phyloP scores from a whole-genome alignment of 2,888 invertebrate genomes.

The Xestia ashworthii region DNA sequence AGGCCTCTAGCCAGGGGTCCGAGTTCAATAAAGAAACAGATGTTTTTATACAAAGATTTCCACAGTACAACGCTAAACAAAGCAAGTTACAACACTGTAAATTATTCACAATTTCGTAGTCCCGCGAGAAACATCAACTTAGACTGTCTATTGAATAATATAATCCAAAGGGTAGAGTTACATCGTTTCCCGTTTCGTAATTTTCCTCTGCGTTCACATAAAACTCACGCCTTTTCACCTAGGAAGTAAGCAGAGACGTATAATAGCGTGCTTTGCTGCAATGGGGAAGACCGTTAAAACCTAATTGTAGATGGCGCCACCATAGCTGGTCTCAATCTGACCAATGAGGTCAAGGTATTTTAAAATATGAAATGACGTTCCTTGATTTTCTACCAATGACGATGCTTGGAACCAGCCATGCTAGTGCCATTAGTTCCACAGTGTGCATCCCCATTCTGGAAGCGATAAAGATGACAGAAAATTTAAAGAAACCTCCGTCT shows the following conservation, averaged over 20 bases:
- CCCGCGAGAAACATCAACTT: constrained; percentile 1
- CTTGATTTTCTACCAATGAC: no score
- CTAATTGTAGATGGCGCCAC: no score
- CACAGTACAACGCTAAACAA: not conserved
- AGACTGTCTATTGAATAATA: constrained; percentile 12
- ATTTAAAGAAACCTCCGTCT: not conserved
- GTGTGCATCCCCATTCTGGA: no score
- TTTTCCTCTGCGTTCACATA: not conserved
- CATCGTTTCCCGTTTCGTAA: not conserved
- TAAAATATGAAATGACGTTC: no score
- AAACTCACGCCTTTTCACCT: not conserved
- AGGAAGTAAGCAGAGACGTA: not conserved
- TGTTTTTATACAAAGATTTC: not conserved
- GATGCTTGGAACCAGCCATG: no score
- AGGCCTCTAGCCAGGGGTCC: no score
- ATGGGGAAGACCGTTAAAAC: no score
- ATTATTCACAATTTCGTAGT: not conserved
- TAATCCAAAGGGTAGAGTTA: constrained; percentile 17
- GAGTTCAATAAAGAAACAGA: not conserved
- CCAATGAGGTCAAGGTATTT: no score
- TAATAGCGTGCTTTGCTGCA: not conserved
- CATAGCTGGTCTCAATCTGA: no score
- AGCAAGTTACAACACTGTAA: not conserved
- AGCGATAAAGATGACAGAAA: no score
- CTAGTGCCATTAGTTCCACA: no score